These are phyloP conservation scores for Frieseomelitta varia DNA, from an alignment of 1,140 invertebrate genomes.

Conservation along the genomic window DNA sequence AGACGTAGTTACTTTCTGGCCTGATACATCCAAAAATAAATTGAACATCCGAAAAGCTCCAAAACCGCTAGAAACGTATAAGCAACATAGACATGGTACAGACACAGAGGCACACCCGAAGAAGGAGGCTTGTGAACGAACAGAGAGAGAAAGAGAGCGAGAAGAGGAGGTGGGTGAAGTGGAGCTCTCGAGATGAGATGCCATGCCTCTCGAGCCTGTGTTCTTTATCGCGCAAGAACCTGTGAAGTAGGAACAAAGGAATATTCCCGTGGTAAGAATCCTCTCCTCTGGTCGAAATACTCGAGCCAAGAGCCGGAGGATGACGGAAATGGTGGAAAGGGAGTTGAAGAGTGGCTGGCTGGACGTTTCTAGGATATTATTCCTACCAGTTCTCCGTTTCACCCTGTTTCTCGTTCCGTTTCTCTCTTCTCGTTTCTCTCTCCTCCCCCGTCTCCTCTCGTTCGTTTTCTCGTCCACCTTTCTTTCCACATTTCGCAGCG, in stretches of 20 bases:
- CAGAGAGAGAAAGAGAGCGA: constrained; percentile 21
- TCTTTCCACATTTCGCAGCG: neutral
- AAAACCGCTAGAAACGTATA: neutral
- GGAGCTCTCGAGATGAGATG: constrained; percentile 67
- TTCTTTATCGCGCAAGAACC: constrained; percentile 71
- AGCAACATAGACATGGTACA: neutral
- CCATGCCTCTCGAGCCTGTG: constrained; percentile 65
- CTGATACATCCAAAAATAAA: neutral
- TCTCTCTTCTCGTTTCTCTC: neutral
- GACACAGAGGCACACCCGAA: no score
- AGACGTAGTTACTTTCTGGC: no score
- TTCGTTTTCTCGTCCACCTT: neutral
- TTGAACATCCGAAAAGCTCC: neutral
- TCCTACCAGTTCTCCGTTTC: constrained; percentile 24
- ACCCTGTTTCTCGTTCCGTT: neutral
- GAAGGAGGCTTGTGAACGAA: no score
- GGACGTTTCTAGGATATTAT: constrained; percentile 46
- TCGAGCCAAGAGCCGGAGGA: constrained; percentile 46
- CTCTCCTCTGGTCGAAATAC: constrained; percentile 59
- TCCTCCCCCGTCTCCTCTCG: neutral
- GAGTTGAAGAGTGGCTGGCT: constrained; percentile 22
- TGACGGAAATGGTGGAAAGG: constrained; percentile 9
- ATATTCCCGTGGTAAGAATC: constrained; percentile 63
- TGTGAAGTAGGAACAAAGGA: constrained; percentile 73
- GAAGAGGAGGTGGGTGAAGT: constrained; percentile 31